Evolutionary conservation across 1,140 invertebrate species (phyloP), one percentile per base, ranked within the genome.

Genomic region (Amphibalanus amphitrite): DNA sequence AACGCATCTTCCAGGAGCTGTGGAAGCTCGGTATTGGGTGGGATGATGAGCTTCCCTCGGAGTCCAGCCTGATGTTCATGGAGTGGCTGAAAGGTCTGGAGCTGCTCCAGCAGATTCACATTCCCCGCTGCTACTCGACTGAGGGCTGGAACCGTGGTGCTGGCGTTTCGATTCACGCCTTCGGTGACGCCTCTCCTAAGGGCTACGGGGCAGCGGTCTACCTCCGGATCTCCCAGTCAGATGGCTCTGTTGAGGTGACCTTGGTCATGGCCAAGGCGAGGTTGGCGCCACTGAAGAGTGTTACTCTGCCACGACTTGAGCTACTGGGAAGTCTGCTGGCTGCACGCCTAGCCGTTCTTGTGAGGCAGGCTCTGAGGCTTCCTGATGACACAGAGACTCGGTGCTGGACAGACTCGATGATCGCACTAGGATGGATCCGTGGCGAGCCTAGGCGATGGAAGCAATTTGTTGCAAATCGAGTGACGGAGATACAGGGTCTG

Each of bases 381-480:
- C 20, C 64, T n/a, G 64, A 23, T 3, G 64, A 65, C 26, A 8
- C 64, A 23, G 23, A 4, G 23, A n/a, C 23, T 26, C 23, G 23
- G 23, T 70, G 40, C 23, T 73, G 72, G 72, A 73, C 40, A 30
- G 72, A 73, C n/a, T 67, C 69, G 8, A 69, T 59, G 65, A 71
- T 59, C 72, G 71, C 29, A 25, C 69, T 73, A n/a, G 29, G 47
- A n/a, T 73, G 72, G 72, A 73, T 73, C 4, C 29, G 67, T 70
- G 64, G 64, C 15, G 68, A 59, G n/a, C 38, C 67, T 28, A 33
- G 59, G 38, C 28, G 29, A 0, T 71, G 70, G 69, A 40, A 67
- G 13, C 40, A 68, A n/a, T 73, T 73, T 64, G 72, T 73, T 71
- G 29, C 47, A 25, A 73, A 73, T 69, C 20, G 72, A 71, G 29